Base-by-base conservation (phyloP, 2,113 vertebrate species). In the Rhodinocichla rosea region DNA sequence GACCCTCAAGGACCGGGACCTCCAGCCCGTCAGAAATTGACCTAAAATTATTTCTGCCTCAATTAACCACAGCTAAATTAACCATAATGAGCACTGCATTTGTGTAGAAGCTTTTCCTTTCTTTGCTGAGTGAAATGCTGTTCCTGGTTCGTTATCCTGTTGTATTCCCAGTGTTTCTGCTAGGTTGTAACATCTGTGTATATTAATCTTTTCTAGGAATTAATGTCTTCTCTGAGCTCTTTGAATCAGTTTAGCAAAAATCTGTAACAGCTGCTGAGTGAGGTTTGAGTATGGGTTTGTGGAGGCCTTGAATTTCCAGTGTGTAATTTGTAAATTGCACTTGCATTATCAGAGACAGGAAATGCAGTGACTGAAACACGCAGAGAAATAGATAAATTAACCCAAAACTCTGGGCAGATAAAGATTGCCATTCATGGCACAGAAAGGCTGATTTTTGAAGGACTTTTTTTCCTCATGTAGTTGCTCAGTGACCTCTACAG, bases 401-500 rank as follows among this genome's bases (percentile, higher is more conserved):
- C 56, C 63, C 85, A 49, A 87, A 87, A 73, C 60, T 73, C 24
- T 53, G 75, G 47, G 15, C 53, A 82, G 67, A 39, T 92, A 74
- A 85, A 10, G 22, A 18, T 71, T 84, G 73, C 65, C 37, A 9
- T 59, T 57, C 30, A 21, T 81, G 79, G 47, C 86, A 33, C 39
- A 69, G 40, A 69, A 75, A 10, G 2, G 27, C 49, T 10, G 28
- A 35, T 27, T 62, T 88, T 67, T 92, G 56, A 92, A 70, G 81
- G 87, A 32, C 55, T 86, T 57, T 27, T 2, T 2, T 73, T 74
- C 71, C 75, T 65, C 23, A 0, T 89, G 92, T 92, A 93, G 77
- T 96, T 96, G 87, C 93, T 85, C 32, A 49, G 83, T 96, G 92
- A 96, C 96, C 92, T 94, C 97, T 85, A n/a, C 92, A 96, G 97